These are phyloP conservation scores for Mechanitis messenoides DNA, from an alignment of 2,888 invertebrate genomes.

Conservation along the genomic window DNA sequence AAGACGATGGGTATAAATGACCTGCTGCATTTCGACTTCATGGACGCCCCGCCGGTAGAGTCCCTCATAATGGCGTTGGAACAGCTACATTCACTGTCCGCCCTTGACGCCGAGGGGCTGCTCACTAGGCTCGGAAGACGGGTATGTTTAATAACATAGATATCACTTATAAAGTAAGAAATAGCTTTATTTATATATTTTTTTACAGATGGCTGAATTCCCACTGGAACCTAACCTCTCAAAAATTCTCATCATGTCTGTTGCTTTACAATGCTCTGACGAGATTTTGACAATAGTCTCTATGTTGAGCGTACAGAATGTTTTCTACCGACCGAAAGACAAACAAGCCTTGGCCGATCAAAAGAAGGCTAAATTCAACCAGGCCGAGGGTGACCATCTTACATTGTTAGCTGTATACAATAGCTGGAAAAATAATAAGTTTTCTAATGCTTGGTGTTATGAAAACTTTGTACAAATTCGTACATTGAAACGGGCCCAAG, in stretches of 20 bases:
- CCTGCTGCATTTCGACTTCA: slow-evolving; percentile 98
- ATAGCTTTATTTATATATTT: slow-evolving; percentile 3
- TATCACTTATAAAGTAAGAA: no score
- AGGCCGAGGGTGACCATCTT: slow-evolving; percentile 98
- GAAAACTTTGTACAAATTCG: slow-evolving; percentile 99
- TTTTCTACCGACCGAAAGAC: slow-evolving; percentile 93
- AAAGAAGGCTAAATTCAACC: slow-evolving; percentile 99
- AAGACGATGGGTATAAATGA: slow-evolving; percentile 99
- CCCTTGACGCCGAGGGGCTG: slow-evolving; percentile 95
- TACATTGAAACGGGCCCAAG: slow-evolving; percentile 97
- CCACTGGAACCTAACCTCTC: slow-evolving; percentile 98
- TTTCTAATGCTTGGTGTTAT: slow-evolving; percentile 99
- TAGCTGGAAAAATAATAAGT: slow-evolving; percentile 99
- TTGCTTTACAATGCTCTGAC: slow-evolving; percentile 97
- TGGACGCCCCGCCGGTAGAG: slow-evolving; percentile 99
- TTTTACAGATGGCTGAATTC: slow-evolving; percentile 96
- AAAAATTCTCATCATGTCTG: slow-evolving; percentile 99
- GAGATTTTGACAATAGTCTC: slow-evolving; percentile 99
- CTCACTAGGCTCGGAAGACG: slow-evolving; percentile 87
- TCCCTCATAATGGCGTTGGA: slow-evolving; percentile 98
- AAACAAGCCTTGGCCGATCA: slow-evolving; percentile 98
- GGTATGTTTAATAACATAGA: slow-evolving; percentile 47
- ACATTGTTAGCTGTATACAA: slow-evolving; percentile 99
- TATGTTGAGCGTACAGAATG: slow-evolving; percentile 99
- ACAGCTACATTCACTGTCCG: slow-evolving; percentile 96